phyloP scores from a whole-genome alignment of 2,113 vertebrate species.

The Odontophorus gujanensis region DNA sequence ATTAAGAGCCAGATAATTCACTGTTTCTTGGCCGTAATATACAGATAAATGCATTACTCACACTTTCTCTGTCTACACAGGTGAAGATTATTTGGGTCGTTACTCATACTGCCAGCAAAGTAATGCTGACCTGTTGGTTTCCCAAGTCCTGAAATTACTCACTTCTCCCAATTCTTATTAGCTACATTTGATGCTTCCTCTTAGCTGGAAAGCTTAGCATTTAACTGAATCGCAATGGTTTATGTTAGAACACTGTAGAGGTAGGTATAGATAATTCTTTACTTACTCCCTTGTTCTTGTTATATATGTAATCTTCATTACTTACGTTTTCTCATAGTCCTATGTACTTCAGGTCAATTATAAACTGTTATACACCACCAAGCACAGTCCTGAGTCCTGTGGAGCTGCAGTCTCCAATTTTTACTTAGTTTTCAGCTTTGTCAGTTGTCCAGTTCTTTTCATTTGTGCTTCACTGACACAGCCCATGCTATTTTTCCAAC shows the following conservation, averaged over 20 bases:
- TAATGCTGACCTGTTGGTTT: neutral
- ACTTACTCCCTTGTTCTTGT: conserved; percentile 12
- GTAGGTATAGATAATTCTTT: neutral
- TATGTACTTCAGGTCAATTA: conserved; percentile 38
- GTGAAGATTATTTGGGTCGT: neutral
- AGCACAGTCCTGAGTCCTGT: conserved; percentile 33
- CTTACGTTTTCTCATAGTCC: conserved; percentile 43
- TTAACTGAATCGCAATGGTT: neutral
- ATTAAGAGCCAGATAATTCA: neutral
- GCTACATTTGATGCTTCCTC: neutral
- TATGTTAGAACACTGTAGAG: neutral
- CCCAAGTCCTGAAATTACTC: neutral
- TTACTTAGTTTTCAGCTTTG: conserved; percentile 56
- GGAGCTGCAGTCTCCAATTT: conserved; percentile 47
- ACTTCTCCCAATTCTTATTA: neutral
- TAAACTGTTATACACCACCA: conserved; percentile 53
- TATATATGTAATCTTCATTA: conserved; percentile 50
- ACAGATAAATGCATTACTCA: neutral
- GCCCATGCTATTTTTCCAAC: conserved; percentile 23
- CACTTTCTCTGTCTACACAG: neutral
- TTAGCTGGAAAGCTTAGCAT: neutral
- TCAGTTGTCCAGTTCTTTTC: conserved; percentile 41
- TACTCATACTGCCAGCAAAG: neutral
- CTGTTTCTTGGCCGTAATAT: neutral
- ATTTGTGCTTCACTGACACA: conserved; percentile 25